phyloP scores from a whole-genome alignment of 2,113 vertebrate genomes.

The Cichladusa arquata region DNA sequence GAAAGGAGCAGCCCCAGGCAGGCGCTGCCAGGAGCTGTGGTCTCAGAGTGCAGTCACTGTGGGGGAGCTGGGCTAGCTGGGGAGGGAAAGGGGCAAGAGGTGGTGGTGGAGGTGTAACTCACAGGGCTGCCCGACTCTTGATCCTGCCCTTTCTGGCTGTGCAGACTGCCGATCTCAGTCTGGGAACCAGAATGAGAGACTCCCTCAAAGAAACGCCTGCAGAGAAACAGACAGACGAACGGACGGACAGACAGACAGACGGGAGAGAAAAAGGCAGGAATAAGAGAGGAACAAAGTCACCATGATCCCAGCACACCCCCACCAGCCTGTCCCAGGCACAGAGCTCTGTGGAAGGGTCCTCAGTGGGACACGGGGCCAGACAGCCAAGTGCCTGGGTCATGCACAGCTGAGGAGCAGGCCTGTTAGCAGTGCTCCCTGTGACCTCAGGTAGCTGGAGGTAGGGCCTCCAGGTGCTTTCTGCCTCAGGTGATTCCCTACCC shows the following conservation, averaged over 20 bases:
- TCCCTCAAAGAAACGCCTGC: conserved; percentile 97
- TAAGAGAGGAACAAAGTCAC: conserved; percentile 68
- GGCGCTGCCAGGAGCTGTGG: neutral
- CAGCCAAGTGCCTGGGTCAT: accelerated
- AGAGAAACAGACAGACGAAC: conserved; percentile 72
- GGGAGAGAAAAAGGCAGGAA: conserved; percentile 65
- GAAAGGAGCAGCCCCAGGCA: conserved; percentile 15
- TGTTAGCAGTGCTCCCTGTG: neutral
- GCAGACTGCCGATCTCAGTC: conserved; percentile 95
- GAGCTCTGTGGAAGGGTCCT: neutral
- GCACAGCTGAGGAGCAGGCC: neutral
- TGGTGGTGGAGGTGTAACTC: conserved; percentile 64
- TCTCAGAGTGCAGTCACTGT: neutral
- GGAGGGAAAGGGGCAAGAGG: neutral
- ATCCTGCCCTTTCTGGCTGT: conserved; percentile 89
- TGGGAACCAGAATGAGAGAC: conserved; percentile 97
- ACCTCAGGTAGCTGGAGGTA: neutral
- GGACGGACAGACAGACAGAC: conserved; percentile 58
- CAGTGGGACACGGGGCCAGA: neutral
- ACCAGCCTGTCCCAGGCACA: neutral
- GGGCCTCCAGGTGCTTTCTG: neutral
- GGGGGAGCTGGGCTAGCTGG: neutral
- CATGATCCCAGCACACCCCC: neutral
- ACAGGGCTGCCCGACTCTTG: conserved; percentile 91
- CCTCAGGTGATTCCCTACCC: neutral